Percentiles rank a stretch among this genome's conserved stretches.
Evolutionary conservation across 2,888 invertebrate species (phyloP).

Genomic region (Lochmaea crataegi): DNA sequence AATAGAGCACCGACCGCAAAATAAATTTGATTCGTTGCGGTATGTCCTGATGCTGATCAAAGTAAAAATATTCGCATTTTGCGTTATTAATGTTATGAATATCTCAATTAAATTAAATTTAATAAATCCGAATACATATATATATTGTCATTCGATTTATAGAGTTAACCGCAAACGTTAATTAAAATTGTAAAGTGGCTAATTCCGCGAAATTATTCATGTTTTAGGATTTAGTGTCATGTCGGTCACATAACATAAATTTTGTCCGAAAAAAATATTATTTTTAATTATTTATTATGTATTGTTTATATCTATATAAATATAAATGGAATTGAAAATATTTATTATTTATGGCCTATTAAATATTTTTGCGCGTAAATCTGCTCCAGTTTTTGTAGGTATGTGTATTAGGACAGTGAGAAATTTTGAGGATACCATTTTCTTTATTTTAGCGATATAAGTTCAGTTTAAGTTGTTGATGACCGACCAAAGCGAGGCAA

Average conservation of each 20-base stretch:
- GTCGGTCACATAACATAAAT: conserved; percentile 8
- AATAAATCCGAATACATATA: conserved; percentile 34
- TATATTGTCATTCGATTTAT: conserved; percentile 48
- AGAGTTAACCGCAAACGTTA: conserved; percentile 47
- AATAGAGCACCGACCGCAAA: conserved; percentile 49
- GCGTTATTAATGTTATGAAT: conserved; percentile 53
- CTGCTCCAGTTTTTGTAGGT: no score
- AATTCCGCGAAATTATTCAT: conserved; percentile 35
- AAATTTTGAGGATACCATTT: no score
- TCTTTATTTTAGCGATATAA: no score
- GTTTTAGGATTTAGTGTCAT: conserved; percentile 26
- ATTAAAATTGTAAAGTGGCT: conserved; percentile 50
- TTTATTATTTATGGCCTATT: no score
- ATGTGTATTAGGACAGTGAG: no score
- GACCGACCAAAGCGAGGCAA: no score
- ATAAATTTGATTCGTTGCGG: conserved; percentile 54
- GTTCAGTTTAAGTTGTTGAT: no score
- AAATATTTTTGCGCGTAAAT: no score
- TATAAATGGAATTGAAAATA: no score
- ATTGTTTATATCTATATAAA: no score
- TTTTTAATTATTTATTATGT: no score
- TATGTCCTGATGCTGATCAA: conserved; percentile 51
- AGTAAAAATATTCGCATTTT: conserved; percentile 52
- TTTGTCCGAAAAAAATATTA: not conserved
- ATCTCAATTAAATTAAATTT: conserved; percentile 49